Base-by-base conservation (phyloP, 2,888 invertebrate species). In the Herminia tarsipennalis region DNA sequence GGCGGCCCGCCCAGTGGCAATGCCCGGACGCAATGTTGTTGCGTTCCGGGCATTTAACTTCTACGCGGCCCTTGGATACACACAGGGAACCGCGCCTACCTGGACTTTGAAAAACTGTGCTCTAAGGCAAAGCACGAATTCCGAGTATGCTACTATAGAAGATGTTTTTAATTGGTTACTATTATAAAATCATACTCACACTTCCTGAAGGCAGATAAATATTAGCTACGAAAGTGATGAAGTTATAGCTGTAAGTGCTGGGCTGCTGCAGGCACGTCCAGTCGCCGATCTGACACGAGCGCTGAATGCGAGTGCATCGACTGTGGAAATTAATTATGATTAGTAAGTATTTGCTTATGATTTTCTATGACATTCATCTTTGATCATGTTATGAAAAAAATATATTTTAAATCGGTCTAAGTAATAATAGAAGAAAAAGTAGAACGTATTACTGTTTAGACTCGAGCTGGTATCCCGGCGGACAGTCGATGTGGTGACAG, bases 161-260 rank as follows among this genome's bases (percentile, higher is more conserved):
- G 0, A 3, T 0, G n/a, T 13, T 12, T 28, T 14, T 13, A n/a
- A n/a, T n/a, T n/a, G n/a, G n/a, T n/a, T n/a, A n/a, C n/a, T 28
- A 14, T 25, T 2, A n/a, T 4, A 9, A 6, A 17, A 28, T 10
- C n/a, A 39, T 5, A 83, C 89, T 84, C 32, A 89, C 89, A 45
- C 88, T 86, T 9, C 88, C 88, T 66, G 77, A 58, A 2, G 96
- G 94, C 24, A 97, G 92, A 37, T 95, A 94, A 40, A 96, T 88
- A 76, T 96, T 95, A 14, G 98, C 96, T 0, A 97, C 96, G 70
- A 99, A 95, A 0, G 98, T 96, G 66, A 99, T 96, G 83, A 97
- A 99, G 86, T 98, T 98, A 91, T 95, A 98, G 20, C 97, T 97
- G 78, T 96, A 96, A 37, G 97, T 96, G 30, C 97, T 94, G 0